A percentile compares a stretch with the other conserved stretches of the same genome.
These are phyloP conservation scores for Limnephilus auricula DNA, from an alignment of 2,888 invertebrate genomes.

Conservation along the genomic window DNA sequence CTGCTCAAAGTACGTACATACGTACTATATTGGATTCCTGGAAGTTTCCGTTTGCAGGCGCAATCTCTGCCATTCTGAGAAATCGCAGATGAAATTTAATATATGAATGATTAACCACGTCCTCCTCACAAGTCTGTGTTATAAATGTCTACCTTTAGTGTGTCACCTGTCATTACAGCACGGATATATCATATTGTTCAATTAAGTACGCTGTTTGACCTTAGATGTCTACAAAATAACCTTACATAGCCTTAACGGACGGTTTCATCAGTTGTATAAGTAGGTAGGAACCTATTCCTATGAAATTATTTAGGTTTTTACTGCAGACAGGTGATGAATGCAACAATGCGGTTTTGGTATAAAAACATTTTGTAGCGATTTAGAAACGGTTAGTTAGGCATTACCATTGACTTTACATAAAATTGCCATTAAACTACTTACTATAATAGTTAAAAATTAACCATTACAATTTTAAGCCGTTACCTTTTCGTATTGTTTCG, in stretches of 20 bases:
- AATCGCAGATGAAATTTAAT: not conserved
- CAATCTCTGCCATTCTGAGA: not conserved
- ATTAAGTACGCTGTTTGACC: not conserved
- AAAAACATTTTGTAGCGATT: no score
- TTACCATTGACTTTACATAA: no score
- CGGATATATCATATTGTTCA: not conserved
- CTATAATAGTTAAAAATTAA: no score
- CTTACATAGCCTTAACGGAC: not conserved
- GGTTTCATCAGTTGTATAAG: not conserved
- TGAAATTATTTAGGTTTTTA: not conserved
- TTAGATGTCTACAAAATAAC: not conserved
- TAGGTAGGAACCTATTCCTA: not conserved
- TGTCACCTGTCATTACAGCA: not conserved
- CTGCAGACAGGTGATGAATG: not conserved
- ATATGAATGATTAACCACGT: not conserved
- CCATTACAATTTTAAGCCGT: no score
- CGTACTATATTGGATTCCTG: not conserved
- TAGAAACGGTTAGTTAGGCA: no score
- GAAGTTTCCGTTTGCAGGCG: not conserved
- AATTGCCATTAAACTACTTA: no score
- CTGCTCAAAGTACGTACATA: not conserved
- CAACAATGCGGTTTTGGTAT: not conserved
- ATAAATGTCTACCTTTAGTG: conserved; percentile 2
- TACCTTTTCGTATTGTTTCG: not conserved
- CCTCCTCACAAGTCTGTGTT: not conserved